These are phyloP conservation scores for Vanessa cardui DNA, from an alignment of 2,888 invertebrate species.

Conservation along the genomic window DNA sequence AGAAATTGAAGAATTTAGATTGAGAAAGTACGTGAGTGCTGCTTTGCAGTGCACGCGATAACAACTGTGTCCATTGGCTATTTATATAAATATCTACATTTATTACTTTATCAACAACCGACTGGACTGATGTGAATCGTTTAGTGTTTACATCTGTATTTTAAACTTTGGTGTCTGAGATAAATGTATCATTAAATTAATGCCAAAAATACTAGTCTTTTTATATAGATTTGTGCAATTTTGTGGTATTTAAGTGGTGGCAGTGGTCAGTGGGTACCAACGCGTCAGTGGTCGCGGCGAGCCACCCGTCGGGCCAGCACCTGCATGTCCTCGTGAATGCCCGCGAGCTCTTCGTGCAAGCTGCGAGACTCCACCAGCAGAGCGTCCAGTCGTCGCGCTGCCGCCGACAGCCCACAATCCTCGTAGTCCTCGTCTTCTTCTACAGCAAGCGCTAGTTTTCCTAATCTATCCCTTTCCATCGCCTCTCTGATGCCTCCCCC, in stretches of 20 bases:
- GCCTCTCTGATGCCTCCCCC: slow-evolving; percentile 59
- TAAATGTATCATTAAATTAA: neutral
- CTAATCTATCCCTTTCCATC: slow-evolving; percentile 70
- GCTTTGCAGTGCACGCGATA: slow-evolving; percentile 14
- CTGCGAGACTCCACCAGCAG: slow-evolving; percentile 73
- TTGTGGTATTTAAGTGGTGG: slow-evolving; percentile 37
- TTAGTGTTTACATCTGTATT: neutral
- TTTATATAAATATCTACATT: neutral
- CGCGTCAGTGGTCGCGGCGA: slow-evolving; percentile 70
- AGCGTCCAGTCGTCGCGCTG: slow-evolving; percentile 69
- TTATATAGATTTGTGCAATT: slow-evolving; percentile 24
- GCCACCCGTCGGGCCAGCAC: slow-evolving; percentile 77
- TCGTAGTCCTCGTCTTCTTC: slow-evolving; percentile 67
- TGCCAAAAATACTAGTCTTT: neutral
- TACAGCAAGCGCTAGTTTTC: slow-evolving; percentile 70
- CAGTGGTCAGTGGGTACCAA: slow-evolving; percentile 64
- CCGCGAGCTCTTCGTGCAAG: slow-evolving; percentile 74
- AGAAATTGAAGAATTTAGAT: slow-evolving; percentile 11
- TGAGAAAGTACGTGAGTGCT: slow-evolving; percentile 15
- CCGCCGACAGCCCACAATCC: slow-evolving; percentile 60
- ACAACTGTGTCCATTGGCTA: neutral
- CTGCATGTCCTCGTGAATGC: slow-evolving; percentile 79
- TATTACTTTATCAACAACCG: neutral
- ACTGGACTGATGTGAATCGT: neutral
- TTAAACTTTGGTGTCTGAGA: neutral